Evolutionary conservation across 2,797 vertebrate species (phyloP), one percentile per base, ranked within the genome.

Genomic region (Pseudomugil tenellus): DNA sequence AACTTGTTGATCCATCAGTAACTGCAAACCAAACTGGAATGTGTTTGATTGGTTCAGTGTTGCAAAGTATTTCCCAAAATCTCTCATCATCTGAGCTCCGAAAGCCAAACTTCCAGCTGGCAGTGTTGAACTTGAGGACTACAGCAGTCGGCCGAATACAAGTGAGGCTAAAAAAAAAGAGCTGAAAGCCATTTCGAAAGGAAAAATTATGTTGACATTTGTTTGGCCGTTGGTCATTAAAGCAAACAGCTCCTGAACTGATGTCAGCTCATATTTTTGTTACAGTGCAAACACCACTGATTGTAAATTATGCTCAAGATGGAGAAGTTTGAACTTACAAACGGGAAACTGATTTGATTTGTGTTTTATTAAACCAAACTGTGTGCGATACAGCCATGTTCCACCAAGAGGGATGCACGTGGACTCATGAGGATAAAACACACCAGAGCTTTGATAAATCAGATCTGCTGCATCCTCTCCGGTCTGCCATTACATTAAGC

Each of bases 101-200:
- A 35, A 10, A 35, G 34, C 3, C 2, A 12, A 35, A 12, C 34
- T 35, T 12, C 6, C 32, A 34, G 32, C 8, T 34, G 32, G n/a
- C n/a, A n/a, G n/a, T n/a, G 16, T 39, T 39, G 2, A 39, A 39
- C 5, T 14, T 14, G 6, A 3, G 11, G 43, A 19, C 41, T 54
- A 25, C 41, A 60, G 52, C 49, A 53, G 54, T 73, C 31, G 32
- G 19, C 0, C 52, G 28, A 54, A 61, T 48, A 35, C 1, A 0
- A 49, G n/a, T 2, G 1, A 70, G 55, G 35, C 31, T 13, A 26
- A 62, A 67, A 67, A 53, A 70, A 70, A 52, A 34, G 11, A 29
- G 7, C 12, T 19, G 13, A 57, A 67, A 49, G 43, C 34, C 64
- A 35, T 68, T 58, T 77, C 13, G 28, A 31, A 3, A 25, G 64